phyloP scores from a whole-genome alignment of 2,888 invertebrate genomes.

The Caenorhabditis sp. region DNA sequence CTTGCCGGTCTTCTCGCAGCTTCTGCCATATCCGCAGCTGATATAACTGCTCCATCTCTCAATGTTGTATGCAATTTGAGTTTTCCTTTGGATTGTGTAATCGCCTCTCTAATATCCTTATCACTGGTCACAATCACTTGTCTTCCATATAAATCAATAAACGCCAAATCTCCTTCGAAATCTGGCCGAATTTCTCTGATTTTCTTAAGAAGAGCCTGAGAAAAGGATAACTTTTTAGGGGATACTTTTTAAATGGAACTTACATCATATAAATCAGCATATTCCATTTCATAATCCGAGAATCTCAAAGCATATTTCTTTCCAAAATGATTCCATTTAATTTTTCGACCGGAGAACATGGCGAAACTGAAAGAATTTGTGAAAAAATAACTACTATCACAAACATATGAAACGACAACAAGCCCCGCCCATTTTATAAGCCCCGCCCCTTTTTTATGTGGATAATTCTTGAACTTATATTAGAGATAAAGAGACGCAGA shows the following conservation, averaged over 20 bases:
- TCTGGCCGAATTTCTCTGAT: slow-evolving; percentile 61
- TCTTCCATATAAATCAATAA: slow-evolving; percentile 63
- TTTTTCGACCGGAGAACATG: slow-evolving; percentile 63
- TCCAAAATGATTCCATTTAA: slow-evolving; percentile 69
- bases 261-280: slow-evolving; percentile 63
- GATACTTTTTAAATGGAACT: slow-evolving; percentile 13
- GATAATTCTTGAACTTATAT: background rate
- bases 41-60: slow-evolving; percentile 56
- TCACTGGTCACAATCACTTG: slow-evolving; percentile 63
- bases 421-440: slow-evolving; percentile 8
- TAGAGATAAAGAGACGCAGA: background rate
- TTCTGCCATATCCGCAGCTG: slow-evolving; percentile 63
- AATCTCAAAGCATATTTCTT: slow-evolving; percentile 64
- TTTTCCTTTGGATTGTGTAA: slow-evolving; percentile 57
- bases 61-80: slow-evolving; percentile 61
- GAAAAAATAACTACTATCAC: background rate
- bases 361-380: slow-evolving; percentile 51
- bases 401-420: background rate
- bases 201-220: slow-evolving; percentile 63
- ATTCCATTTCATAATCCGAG: slow-evolving; percentile 66
- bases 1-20: slow-evolving; percentile 49
- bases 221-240: slow-evolving; percentile 5
- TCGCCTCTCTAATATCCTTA: slow-evolving; percentile 59
- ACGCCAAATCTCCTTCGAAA: slow-evolving; percentile 67
- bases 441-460: slow-evolving; percentile 1